Conservation (phyloP, 2,888 invertebrate species). For the Mesochorus sp. region DNA sequence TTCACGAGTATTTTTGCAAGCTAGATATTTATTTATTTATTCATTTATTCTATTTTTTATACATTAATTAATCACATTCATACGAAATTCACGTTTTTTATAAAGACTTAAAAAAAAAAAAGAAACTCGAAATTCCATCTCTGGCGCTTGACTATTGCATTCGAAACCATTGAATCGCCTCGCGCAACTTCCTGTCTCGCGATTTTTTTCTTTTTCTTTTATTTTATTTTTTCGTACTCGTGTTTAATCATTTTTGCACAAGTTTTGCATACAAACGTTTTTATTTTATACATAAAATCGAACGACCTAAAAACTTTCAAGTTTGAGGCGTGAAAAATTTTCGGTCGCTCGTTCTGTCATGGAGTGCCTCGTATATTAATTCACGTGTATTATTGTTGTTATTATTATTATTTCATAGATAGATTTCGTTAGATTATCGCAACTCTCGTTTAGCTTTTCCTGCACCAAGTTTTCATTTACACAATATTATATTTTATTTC, state of each 20-base stretch:
- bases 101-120: slow-evolving; percentile 26
- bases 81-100: slow-evolving; percentile 43
- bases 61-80: slow-evolving; percentile 48
- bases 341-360: too few species aligned
- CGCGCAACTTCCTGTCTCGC: too few species aligned
- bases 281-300: too few species aligned
- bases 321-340: too few species aligned
- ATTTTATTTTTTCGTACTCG: too few species aligned
- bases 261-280: too few species aligned
- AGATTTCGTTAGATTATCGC: not conserved
- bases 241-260: slow-evolving; percentile 1
- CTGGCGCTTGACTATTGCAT: slow-evolving; percentile 43
- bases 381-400: too few species aligned
- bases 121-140: slow-evolving; percentile 21
- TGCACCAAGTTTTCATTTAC: slow-evolving; percentile 32
- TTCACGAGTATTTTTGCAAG: slow-evolving; percentile 62
- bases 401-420: too few species aligned
- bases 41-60: slow-evolving; percentile 37
- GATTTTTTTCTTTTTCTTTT: too few species aligned
- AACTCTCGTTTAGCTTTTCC: slow-evolving; percentile 38
- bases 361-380: slow-evolving; percentile 22
- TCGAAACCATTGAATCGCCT: too few species aligned
- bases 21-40: slow-evolving; percentile 51
- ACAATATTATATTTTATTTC: slow-evolving; percentile 1
- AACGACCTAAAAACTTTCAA: too few species aligned